Evolutionary conservation across 2,888 invertebrate genomes (phyloP), one percentile per base, ranked within the genome.

Genomic region (Eupithecia insigniata): DNA sequence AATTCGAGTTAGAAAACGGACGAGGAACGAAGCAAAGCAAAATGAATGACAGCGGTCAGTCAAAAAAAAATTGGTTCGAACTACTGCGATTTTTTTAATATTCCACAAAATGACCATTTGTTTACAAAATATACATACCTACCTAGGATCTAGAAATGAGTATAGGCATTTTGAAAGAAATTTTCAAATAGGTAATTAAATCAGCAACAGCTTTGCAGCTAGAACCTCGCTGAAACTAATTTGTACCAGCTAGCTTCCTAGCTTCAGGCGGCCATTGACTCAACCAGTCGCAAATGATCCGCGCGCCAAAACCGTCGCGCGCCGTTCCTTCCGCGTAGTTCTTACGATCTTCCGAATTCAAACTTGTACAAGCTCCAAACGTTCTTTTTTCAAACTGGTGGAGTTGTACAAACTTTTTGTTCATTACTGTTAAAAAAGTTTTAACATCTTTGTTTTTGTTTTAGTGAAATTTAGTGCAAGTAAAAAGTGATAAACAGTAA

Each of bases 201-300:
- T 10, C 22, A 22, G 51, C 51, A 22, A 51, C 22, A 51, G 51
- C 2, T 51, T 51, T 51, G 14, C 55, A 55, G 55, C 0, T 26
- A 26, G 12, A 26, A 26, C 26, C 26, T 43, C 22, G 55, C 26
- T 26, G 55, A 55, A 61, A 34, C 18, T 34, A 32, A 32, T 30
- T n/a, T 22, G 36, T 64, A 64, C 64, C 64, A 60, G 26, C 55
- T 55, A 55, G 64, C 22, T 64, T 64, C 64, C 55, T 55, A 55
- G 64, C 22, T 64, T 64, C 64, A 69, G 62, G 72, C 66, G 28
- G 51, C 16, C 12, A 36, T 62, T 62, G 32, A 34, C 30, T 62
- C n/a, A 34, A 34, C n/a, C 73, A 73, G 73, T 73, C 61, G 65
- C 36, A 60, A 70, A 51, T 66, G 34, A 67, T 36, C 70, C 61